Conservation (phyloP, 2,113 vertebrate genomes). For the Cynopterus brachyotis region DNA sequence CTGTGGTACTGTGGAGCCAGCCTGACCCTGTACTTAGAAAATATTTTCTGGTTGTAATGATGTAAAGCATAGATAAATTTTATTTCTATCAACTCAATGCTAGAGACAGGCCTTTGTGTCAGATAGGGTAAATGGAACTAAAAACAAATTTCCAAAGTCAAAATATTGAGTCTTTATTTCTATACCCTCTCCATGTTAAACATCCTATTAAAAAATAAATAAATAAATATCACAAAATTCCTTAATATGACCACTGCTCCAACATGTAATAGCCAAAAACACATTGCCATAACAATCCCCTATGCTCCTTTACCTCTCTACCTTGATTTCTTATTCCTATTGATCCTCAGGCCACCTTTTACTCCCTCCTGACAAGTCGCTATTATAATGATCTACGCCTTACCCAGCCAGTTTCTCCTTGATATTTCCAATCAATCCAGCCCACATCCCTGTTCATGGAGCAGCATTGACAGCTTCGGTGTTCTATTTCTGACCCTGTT, state of each 20-base stretch:
- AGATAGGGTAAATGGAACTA: background rate
- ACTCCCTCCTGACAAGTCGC: background rate
- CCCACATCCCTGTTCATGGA: background rate
- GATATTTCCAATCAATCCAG: conserved; percentile 13
- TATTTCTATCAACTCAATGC: background rate
- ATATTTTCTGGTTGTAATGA: background rate
- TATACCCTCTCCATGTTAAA: background rate
- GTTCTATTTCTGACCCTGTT: background rate
- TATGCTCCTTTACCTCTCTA: background rate
- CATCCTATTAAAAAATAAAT: background rate
- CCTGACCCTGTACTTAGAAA: background rate
- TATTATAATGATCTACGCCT: background rate
- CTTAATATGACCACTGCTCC: background rate
- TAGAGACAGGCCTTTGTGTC: background rate
- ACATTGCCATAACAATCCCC: background rate
- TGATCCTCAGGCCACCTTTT: background rate
- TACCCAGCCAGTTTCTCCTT: conserved; percentile 3
- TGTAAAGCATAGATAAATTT: background rate
- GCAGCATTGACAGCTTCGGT: background rate
- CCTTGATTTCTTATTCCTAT: background rate
- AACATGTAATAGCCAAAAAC: background rate
- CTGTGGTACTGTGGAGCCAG: background rate
- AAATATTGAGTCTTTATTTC: background rate
- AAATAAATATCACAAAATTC: background rate
- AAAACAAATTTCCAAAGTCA: background rate